These are phyloP conservation scores for Malurus leucopterus DNA, from an alignment of 2,797 vertebrate species.

Conservation along the genomic window DNA sequence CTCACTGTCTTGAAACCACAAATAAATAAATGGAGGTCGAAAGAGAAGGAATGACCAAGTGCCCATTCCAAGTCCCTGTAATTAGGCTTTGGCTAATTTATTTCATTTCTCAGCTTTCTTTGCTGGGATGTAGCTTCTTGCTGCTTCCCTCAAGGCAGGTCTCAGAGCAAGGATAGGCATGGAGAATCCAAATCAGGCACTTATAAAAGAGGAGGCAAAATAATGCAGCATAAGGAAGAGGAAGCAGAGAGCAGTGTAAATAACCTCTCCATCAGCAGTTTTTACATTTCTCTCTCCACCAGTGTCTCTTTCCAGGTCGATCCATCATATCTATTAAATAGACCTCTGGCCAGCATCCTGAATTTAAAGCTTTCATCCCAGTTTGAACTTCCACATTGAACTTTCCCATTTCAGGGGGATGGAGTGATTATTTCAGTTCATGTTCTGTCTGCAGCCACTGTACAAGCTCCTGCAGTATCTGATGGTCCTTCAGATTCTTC, in stretches of 20 bases:
- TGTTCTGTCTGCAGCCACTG: background rate
- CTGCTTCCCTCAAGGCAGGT: background rate
- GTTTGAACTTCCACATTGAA: background rate
- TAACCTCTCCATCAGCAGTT: background rate
- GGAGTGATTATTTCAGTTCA: accelerated
- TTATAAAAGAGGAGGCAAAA: background rate
- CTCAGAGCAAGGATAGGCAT: background rate
- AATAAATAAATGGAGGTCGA: background rate
- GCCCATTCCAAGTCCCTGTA: accelerated
- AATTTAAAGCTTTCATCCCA: background rate
- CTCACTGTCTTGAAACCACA: background rate
- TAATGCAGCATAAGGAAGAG: background rate
- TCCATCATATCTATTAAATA: background rate
- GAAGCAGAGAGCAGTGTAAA: background rate
- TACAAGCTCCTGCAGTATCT: background rate
- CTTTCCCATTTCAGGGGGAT: background rate
- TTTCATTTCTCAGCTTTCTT: background rate
- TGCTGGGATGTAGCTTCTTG: background rate
- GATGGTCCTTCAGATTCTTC: background rate
- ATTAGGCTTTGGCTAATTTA: background rate
- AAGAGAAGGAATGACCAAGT: background rate
- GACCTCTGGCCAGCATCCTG: background rate
- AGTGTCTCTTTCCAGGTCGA: background rate
- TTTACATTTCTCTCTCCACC: background rate
- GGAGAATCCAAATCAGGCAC: background rate